A percentile compares a stretch with the other conserved stretches of the same genome.
Conservation (phyloP, 2,797 vertebrate genomes). For the Anabas testudineus region DNA sequence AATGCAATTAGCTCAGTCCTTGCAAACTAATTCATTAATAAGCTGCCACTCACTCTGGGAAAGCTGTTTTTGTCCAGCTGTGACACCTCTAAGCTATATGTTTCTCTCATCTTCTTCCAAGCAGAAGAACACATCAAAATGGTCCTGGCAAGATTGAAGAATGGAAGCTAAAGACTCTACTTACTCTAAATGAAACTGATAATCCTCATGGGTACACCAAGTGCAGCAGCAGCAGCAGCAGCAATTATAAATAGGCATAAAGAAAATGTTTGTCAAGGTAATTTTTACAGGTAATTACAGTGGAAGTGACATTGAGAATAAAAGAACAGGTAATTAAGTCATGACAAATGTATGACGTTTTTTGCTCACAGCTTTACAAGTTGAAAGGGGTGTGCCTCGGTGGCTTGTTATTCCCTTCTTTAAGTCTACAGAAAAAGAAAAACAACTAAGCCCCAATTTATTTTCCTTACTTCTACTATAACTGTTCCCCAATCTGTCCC, state of each 20-base stretch:
- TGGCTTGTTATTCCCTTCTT: background rate
- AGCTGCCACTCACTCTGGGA: background rate
- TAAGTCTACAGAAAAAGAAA: background rate
- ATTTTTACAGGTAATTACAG: slow-evolving; percentile 13
- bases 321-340: background rate
- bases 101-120: background rate
- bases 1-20: too few species aligned
- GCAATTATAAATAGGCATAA: slow-evolving; percentile 13
- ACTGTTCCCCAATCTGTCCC: background rate
- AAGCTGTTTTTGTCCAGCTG: background rate
- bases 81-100: background rate
- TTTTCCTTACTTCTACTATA: background rate
- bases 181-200: slow-evolving; percentile 16
- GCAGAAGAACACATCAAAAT: background rate
- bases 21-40: too few species aligned
- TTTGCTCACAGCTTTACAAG: background rate
- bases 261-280: background rate
- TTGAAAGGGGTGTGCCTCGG: background rate
- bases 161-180: slow-evolving; percentile 15
- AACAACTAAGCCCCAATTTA: background rate
- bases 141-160: slow-evolving; percentile 1
- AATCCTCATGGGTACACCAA: background rate
- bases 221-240: background rate
- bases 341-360: background rate
- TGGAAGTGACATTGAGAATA: background rate